These are phyloP conservation scores for Lophura nycthemera DNA, from an alignment of 2,113 vertebrate genomes.

Conservation along the genomic window DNA sequence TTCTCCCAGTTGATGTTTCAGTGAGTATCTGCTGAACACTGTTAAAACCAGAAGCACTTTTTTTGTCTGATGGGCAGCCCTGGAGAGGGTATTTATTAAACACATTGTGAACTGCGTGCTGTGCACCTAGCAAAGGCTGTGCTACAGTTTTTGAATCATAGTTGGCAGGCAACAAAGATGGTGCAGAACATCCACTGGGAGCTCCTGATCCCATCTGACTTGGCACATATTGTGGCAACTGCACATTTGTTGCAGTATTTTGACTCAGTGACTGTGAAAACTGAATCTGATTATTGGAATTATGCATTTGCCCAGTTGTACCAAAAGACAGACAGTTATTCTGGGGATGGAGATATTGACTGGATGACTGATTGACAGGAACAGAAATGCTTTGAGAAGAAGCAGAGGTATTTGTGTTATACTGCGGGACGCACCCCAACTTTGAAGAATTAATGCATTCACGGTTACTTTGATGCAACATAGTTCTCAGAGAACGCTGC, in stretches of 20 bases:
- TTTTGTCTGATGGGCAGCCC: background rate
- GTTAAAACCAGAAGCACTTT: background rate
- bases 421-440: background rate
- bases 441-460: background rate
- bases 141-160: constrained; percentile 32
- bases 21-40: constrained; percentile 52
- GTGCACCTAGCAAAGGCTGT: constrained; percentile 14
- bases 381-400: background rate
- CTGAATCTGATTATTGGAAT: constrained; percentile 14
- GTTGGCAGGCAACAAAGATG: constrained; percentile 1
- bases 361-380: background rate
- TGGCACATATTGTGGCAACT: constrained; percentile 1
- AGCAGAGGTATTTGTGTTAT: background rate
- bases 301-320: background rate
- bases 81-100: constrained; percentile 30
- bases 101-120: constrained; percentile 5
- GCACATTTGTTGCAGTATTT: background rate
- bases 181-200: background rate
- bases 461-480: constrained; percentile 18
- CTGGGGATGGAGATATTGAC: constrained; percentile 14
- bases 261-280: constrained; percentile 32
- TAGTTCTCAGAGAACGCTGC: constrained; percentile 7
- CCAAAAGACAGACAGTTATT: background rate
- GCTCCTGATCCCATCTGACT: constrained; percentile 31
- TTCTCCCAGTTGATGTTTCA: constrained; percentile 40